A percentile compares a stretch with the other conserved stretches of the same genome.
These are phyloP conservation scores for Geothlypis trichas DNA, from an alignment of 2,113 vertebrate species.

Conservation along the genomic window DNA sequence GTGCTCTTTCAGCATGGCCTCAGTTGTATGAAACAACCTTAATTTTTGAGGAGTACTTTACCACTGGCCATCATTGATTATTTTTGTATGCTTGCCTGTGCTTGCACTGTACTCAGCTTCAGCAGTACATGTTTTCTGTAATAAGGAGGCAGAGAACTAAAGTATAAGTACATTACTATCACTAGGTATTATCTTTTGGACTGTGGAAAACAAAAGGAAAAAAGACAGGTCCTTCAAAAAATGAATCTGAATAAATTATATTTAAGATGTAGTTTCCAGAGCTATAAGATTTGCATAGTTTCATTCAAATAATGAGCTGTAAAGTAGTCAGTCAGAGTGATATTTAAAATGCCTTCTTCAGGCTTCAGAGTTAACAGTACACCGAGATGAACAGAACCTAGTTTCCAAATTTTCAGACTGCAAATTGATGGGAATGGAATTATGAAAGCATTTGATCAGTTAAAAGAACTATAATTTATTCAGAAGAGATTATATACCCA, in stretches of 20 bases:
- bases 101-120: not conserved
- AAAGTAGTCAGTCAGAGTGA: not conserved
- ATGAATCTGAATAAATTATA: not conserved
- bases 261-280: not conserved
- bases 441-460: not conserved
- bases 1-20: slow-evolving; percentile 38
- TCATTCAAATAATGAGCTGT: not conserved
- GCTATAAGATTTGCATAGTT: not conserved
- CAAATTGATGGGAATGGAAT: not conserved
- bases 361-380: not conserved
- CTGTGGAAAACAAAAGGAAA: not conserved
- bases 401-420: not conserved
- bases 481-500: not conserved
- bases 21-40: slow-evolving; percentile 29
- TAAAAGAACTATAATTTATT: not conserved
- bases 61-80: not conserved
- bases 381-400: not conserved
- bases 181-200: not conserved
- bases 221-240: not conserved
- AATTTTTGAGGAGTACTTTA: slow-evolving; percentile 34
- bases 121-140: not conserved
- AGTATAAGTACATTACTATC: not conserved
- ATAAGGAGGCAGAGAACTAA: not conserved
- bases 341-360: not conserved
- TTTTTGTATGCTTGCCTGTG: slow-evolving; percentile 3